Conservation (phyloP, 2,888 invertebrate genomes). For the Geotrupes spiniger region DNA sequence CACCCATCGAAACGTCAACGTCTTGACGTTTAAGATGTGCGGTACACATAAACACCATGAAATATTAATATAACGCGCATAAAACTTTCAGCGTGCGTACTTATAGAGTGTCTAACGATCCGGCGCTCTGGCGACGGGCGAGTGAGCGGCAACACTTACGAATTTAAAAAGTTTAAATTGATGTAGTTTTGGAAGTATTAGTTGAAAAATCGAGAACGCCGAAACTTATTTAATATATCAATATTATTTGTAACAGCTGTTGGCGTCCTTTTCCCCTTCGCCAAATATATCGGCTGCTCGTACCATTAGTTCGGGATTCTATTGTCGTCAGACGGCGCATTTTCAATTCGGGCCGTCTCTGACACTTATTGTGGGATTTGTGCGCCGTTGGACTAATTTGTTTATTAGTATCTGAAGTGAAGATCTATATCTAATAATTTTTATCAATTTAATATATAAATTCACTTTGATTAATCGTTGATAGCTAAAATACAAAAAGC, state of each 20-base stretch:
- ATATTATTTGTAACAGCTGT: slow-evolving; percentile 33
- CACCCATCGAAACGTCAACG: no score
- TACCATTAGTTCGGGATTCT: slow-evolving; percentile 9
- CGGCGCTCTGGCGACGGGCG: neutral
- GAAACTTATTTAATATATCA: slow-evolving; percentile 35
- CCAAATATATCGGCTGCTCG: slow-evolving; percentile 16
- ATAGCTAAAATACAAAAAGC: no score
- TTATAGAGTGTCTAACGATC: neutral
- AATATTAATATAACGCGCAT: slow-evolving; percentile 2
- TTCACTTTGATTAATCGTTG: no score
- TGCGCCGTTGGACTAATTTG: neutral
- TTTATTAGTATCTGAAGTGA: no score
- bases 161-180: slow-evolving; percentile 31
- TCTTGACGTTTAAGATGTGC: no score
- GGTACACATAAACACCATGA: slow-evolving; percentile 2
- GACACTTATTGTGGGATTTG: neutral
- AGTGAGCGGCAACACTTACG: slow-evolving; percentile 19
- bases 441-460: no score
- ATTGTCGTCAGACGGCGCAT: neutral
- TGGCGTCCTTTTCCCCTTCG: slow-evolving; percentile 18
- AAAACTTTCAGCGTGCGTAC: slow-evolving; percentile 1
- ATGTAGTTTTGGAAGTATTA: slow-evolving; percentile 25
- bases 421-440: no score
- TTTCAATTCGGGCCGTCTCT: neutral
- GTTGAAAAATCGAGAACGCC: slow-evolving; percentile 25